Conservation (phyloP, 2,888 invertebrate genomes). For the Tuta absoluta region DNA sequence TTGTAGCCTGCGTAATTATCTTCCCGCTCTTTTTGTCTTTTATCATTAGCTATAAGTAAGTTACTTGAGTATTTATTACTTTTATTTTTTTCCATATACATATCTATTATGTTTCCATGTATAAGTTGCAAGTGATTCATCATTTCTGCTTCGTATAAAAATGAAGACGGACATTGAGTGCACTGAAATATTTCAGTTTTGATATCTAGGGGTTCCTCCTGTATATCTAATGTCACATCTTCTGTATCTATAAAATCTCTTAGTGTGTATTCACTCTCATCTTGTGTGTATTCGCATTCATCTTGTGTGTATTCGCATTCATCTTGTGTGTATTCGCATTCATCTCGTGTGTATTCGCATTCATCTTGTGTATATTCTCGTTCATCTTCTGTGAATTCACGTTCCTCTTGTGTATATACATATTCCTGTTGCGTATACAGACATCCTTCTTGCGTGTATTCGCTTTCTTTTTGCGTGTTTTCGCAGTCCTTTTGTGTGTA, state of each 20-base stretch:
- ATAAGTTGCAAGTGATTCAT: conserved; percentile 1
- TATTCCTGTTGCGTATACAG: too few species aligned
- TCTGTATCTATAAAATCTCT: background rate
- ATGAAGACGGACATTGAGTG: conserved; percentile 13
- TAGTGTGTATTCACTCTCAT: background rate
- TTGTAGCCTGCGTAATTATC: background rate
- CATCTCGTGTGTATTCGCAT: background rate
- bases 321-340: background rate
- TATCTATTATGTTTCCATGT: background rate
- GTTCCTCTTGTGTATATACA: background rate
- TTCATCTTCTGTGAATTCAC: background rate
- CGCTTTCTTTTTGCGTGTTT: too few species aligned
- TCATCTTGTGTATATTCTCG: background rate
- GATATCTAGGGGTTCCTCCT: background rate
- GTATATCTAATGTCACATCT: background rate
- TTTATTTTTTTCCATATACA: background rate
- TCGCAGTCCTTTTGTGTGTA: background rate
- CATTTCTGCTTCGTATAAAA: conserved; percentile 2
- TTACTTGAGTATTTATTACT: background rate
- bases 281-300: background rate
- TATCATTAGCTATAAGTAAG: background rate
- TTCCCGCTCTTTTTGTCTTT: background rate
- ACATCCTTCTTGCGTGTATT: background rate
- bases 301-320: background rate
- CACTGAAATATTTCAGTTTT: conserved; percentile 15